A percentile compares a stretch with the other conserved stretches of the same genome.
Conservation (phyloP, 2,113 vertebrate genomes). For the Anthoscopus minutus region DNA sequence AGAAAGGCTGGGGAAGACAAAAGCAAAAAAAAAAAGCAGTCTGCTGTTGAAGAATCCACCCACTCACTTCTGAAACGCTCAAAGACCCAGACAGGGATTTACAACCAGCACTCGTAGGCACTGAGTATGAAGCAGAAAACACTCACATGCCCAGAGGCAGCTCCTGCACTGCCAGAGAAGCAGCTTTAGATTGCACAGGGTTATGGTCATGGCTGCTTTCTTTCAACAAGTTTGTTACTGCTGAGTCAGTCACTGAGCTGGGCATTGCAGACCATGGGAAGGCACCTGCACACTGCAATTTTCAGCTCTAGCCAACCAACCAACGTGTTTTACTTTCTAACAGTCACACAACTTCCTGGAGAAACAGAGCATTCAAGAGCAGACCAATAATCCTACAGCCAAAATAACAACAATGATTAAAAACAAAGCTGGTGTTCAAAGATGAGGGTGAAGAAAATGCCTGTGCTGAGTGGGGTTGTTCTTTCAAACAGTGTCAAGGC, state of each 20-base stretch:
- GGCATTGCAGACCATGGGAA: background rate
- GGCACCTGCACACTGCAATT: background rate
- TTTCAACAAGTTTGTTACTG: background rate
- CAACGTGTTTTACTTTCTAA: background rate
- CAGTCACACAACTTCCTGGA: background rate
- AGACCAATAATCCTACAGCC: background rate
- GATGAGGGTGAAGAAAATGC: background rate
- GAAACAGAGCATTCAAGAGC: background rate
- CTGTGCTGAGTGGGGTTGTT: background rate
- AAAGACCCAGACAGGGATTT: conserved; percentile 36
- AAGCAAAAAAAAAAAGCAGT: background rate
- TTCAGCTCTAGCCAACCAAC: background rate
- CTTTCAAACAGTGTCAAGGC: background rate
- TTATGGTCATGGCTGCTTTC: background rate
- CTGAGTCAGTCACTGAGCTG: background rate
- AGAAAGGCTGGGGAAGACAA: background rate
- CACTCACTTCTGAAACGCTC: conserved; percentile 39
- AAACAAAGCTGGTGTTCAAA: background rate
- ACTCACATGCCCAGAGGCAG: conserved; percentile 8
- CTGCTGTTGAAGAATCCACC: conserved; percentile 40
- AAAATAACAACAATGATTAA: background rate
- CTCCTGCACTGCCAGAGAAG: background rate
- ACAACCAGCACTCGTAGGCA: conserved; percentile 26
- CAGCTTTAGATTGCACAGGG: background rate
- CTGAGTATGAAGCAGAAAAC: conserved; percentile 14